phyloP scores from a whole-genome alignment of 1,140 invertebrate genomes.

The Eupristina koningsbergeri region DNA sequence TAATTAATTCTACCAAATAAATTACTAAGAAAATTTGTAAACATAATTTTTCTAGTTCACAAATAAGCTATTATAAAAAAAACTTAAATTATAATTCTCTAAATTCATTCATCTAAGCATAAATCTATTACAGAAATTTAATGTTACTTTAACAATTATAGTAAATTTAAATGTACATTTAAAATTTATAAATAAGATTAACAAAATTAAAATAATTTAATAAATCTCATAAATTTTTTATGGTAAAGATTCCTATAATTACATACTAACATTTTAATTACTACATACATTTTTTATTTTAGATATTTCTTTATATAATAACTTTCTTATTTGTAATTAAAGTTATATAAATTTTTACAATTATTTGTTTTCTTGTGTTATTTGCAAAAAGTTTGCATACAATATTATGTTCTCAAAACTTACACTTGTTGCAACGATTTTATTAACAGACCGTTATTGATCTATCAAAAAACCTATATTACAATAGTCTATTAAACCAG shows the following conservation, averaged over 20 bases:
- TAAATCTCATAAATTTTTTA: conserved; percentile 32
- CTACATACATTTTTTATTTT: conserved; percentile 43
- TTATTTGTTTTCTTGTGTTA: conserved; percentile 53
- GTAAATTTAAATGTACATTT: conserved; percentile 33
- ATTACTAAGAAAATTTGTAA: too few species aligned
- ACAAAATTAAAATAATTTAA: conserved; percentile 47
- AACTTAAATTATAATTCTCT: too few species aligned
- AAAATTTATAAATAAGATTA: conserved; percentile 41
- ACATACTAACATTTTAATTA: conserved; percentile 52
- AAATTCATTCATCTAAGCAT: conserved; percentile 47
- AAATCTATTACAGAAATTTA: conserved; percentile 38
- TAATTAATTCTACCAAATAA: too few species aligned
- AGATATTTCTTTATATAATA: conserved; percentile 30
- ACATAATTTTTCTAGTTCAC: too few species aligned
- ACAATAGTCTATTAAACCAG: conserved; percentile 53
- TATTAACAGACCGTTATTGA: conserved; percentile 51
- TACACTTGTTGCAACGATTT: conserved; percentile 47
- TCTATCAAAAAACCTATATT: conserved; percentile 57
- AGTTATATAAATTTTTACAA: conserved; percentile 50
- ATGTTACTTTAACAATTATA: conserved; percentile 20
- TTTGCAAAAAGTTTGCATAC: conserved; percentile 52
- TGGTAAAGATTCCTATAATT: conserved; percentile 42
- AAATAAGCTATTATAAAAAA: too few species aligned
- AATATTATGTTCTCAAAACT: conserved; percentile 50
- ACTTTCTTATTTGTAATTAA: conserved; percentile 39